Evolutionary conservation across 2,888 invertebrate genomes (phyloP), one percentile per base, ranked within the genome.

Genomic region (Patella caerulea): DNA sequence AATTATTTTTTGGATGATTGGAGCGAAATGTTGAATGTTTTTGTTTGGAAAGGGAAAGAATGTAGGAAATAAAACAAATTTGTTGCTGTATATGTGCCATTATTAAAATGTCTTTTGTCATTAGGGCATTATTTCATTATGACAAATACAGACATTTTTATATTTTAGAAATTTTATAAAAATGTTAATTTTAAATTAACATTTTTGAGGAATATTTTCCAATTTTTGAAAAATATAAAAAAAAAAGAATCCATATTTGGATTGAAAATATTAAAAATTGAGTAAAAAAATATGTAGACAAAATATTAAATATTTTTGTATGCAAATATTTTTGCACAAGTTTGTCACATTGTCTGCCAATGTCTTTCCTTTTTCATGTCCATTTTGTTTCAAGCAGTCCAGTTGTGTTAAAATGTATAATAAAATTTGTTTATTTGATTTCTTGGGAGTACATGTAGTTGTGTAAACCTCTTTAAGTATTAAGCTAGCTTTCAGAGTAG

Each of bases 291-390:
- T 11, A 12, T 65, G 24, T 24, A 56, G n/a, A 65, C 19, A 65
- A 65, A 65, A 65, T 24, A 71, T 59, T 54, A 76, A 72, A 71
- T 72, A 71, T 78, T 71, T 71, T 72, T 78, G 72, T 73, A 76
- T 80, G 78, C 73, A 71, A 70, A 71, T 76, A 75, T 74, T 77
- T 77, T 79, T 78, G 75, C 83, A 80, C 71, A 78, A 84, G 84
- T 86, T 86, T 86, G 86, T 86, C 84, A 83, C 84, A 83, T 83
- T 85, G 84, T 82, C 79, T 82, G 80, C 85, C 83, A 83, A 83
- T 77, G 86, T 86, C 86, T 86, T 86, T 86, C 86, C 84, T 83
- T 83, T 84, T 84, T 84, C 84, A 82, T 74, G 19, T 14, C 24
- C 65, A 19, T 24, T 65, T 65, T 65, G 19, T 19, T 65, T 65